phyloP scores from a whole-genome alignment of 2,888 invertebrate species.

The Polydrusus cervinus region DNA sequence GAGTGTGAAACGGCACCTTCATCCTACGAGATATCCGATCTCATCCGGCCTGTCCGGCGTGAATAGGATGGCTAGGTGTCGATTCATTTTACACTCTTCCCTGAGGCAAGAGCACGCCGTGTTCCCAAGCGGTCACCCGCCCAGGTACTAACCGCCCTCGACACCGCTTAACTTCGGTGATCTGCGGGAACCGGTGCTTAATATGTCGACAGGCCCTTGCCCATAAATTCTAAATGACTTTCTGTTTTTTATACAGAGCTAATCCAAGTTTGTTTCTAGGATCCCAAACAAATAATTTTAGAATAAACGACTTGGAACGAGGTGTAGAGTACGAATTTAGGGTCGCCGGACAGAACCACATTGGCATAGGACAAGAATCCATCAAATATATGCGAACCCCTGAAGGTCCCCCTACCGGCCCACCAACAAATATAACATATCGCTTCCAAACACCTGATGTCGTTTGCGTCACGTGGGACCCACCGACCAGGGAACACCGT shows the following conservation, averaged over 20 bases:
- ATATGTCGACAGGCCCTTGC: too few relatives aligned
- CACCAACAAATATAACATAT: constrained; percentile 88
- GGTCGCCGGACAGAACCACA: constrained; percentile 95
- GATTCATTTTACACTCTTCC: too few relatives aligned
- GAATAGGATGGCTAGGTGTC: too few relatives aligned
- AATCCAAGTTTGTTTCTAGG: constrained; percentile 19
- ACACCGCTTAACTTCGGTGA: too few relatives aligned
- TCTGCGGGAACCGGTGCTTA: too few relatives aligned
- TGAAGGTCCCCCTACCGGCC: constrained; percentile 92
- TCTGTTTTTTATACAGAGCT: background rate
- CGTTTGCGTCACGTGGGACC: constrained; percentile 91
- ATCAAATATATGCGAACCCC: constrained; percentile 94
- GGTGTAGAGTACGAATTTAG: constrained; percentile 97
- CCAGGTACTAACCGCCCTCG: too few relatives aligned
- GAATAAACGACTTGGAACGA: constrained; percentile 87
- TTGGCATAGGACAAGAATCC: constrained; percentile 96
- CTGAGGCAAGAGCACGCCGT: too few relatives aligned
- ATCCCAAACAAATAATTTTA: constrained; percentile 76
- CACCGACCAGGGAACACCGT: constrained; percentile 88
- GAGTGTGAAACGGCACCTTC: too few relatives aligned
- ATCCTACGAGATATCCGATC: too few relatives aligned
- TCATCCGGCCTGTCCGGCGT: too few relatives aligned
- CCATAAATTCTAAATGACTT: too few relatives aligned
- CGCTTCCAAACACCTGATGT: constrained; percentile 95
- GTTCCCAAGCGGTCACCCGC: too few relatives aligned